phyloP scores from a whole-genome alignment of 2,888 invertebrate genomes.

The Cheilosia urbana region DNA sequence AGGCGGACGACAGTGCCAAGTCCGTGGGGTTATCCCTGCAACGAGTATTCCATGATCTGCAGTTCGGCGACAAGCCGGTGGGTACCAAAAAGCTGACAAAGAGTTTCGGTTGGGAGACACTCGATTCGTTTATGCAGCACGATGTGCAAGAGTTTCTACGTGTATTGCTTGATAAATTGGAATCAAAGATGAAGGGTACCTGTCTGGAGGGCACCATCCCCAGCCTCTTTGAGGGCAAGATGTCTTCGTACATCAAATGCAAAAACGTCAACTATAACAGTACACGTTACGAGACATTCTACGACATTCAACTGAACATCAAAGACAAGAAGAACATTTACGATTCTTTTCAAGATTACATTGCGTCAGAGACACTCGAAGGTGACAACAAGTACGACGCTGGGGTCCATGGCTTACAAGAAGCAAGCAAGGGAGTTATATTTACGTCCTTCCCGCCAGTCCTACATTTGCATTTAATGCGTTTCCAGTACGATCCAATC shows the following conservation, averaged over 20 bases:
- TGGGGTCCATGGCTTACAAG: slow-evolving; percentile 93
- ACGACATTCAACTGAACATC: slow-evolving; percentile 99
- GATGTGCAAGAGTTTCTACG: slow-evolving; percentile 95
- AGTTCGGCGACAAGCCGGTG: slow-evolving; percentile 98
- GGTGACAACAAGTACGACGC: slow-evolving; percentile 99
- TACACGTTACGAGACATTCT: slow-evolving; percentile 97
- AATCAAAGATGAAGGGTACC: slow-evolving; percentile 99
- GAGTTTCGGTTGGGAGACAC: slow-evolving; percentile 99
- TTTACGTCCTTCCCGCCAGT: slow-evolving; percentile 99
- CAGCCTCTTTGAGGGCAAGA: slow-evolving; percentile 98
- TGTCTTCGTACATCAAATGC: slow-evolving; percentile 99
- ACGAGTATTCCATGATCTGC: slow-evolving; percentile 98
- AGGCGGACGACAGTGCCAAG: slow-evolving; percentile 97
- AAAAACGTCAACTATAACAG: slow-evolving; percentile 98
- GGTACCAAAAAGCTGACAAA: slow-evolving; percentile 99
- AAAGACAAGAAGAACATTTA: slow-evolving; percentile 98
- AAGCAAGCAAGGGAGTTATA: slow-evolving; percentile 98
- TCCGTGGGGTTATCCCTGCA: slow-evolving; percentile 96
- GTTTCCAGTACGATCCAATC: slow-evolving; percentile 99
- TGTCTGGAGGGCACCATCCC: slow-evolving; percentile 99
- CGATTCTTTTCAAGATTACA: slow-evolving; percentile 98
- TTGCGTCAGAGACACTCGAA: slow-evolving; percentile 96
- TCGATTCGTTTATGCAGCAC: slow-evolving; percentile 99
- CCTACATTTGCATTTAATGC: slow-evolving; percentile 98
- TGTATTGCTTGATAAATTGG: slow-evolving; percentile 97